Percentiles rank a stretch among this genome's conserved stretches.
phyloP scores from a whole-genome alignment of 2,113 vertebrate species.

The Pleuronectes platessa region DNA sequence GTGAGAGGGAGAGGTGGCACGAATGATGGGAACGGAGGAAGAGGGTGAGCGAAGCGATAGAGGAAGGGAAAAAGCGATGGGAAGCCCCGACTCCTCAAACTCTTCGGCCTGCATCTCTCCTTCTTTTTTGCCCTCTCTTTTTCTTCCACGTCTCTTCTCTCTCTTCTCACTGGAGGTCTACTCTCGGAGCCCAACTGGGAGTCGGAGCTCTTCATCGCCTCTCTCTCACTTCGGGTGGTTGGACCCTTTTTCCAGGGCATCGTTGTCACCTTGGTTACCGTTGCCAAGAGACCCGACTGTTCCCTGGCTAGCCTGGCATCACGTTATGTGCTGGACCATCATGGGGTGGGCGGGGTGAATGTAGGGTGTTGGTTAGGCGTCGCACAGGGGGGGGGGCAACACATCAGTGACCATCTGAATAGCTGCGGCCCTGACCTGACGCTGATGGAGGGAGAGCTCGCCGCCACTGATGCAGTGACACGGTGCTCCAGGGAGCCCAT shows the following conservation, averaged over 20 bases:
- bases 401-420: conserved; percentile 62
- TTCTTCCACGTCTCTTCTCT: background rate
- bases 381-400: conserved; percentile 49
- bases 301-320: conserved; percentile 67
- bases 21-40: too few species aligned
- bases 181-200: conserved; percentile 53
- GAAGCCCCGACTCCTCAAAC: too few species aligned
- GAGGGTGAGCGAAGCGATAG: too few species aligned
- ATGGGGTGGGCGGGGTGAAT: conserved; percentile 63
- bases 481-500: conserved; percentile 56
- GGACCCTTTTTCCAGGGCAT: conserved; percentile 71
- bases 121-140: background rate
- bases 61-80: too few species aligned
- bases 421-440: conserved; percentile 52
- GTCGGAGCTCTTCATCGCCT: conserved; percentile 62
- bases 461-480: conserved; percentile 34
- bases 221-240: conserved; percentile 64
- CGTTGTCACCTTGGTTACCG: conserved; percentile 50
- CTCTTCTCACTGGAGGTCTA: conserved; percentile 63
- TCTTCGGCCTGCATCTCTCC: background rate
- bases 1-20: too few species aligned
- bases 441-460: conserved; percentile 51
- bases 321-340: conserved; percentile 63
- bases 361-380: conserved; percentile 65
- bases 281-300: conserved; percentile 42